Evolutionary conservation across 2,113 vertebrate genomes (phyloP).

Genomic region (Mormyrus lacerda): DNA sequence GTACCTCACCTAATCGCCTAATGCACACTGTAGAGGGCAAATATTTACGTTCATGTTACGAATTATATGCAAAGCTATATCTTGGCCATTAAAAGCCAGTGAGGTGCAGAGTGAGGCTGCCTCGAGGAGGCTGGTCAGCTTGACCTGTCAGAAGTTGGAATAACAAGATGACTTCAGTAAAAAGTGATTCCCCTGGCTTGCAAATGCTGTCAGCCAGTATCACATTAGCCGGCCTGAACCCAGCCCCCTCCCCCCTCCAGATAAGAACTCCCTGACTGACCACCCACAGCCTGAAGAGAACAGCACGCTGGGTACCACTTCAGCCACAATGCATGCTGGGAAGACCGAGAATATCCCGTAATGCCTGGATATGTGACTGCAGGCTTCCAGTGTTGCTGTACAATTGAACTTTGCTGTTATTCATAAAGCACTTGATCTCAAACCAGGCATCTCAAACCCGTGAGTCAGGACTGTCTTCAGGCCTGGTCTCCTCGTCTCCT

Average conservation of each 20-base stretch:
- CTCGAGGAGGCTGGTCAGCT: background rate
- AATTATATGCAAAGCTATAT: background rate
- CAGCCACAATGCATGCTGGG: background rate
- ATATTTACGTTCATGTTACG: background rate
- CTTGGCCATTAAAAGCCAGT: background rate
- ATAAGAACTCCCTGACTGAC: background rate
- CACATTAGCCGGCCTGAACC: background rate
- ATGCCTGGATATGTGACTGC: background rate
- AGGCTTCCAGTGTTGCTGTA: background rate
- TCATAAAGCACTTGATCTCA: background rate
- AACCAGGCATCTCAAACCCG: background rate
- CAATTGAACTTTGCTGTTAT: background rate
- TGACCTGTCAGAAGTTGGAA: background rate
- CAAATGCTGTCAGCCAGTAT: background rate
- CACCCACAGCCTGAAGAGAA: background rate
- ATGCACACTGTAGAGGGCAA: background rate
- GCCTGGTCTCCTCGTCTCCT: background rate
- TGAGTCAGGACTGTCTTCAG: background rate
- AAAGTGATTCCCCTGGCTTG: background rate
- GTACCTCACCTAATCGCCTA: background rate
- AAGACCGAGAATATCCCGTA: background rate
- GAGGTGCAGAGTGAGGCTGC: background rate
- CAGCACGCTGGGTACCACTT: background rate
- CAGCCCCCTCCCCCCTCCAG: background rate
- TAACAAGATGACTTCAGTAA: background rate